Evolutionary conservation across 2,888 invertebrate genomes (phyloP), one percentile per base, ranked within the genome.

Genomic region (Pyrrhia umbra): DNA sequence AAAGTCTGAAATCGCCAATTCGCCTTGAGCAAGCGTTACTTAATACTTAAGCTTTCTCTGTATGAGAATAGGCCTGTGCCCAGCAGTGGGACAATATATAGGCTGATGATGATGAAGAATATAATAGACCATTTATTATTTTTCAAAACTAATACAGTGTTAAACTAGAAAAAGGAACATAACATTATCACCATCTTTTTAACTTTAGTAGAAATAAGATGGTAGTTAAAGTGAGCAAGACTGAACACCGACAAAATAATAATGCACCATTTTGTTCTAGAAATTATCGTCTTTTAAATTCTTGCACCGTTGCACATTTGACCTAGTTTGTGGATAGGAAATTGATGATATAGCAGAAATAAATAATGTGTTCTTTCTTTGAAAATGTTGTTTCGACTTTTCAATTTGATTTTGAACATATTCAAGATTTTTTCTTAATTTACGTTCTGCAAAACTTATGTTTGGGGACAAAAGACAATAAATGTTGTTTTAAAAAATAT

Each of bases 231-330:
- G 2, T 16, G 8, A 9, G 1, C 25, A 25, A 23, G 27, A 21
- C 23, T 15, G 18, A 15, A n/a, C n/a, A 42, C 30, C 10, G 23
- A 51, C 9, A 15, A 34, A 42, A 42, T 42, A 34, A 18, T 23
- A 25, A 16, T 42, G 15, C 42, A 9, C 52, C 30, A 50, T 68
- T 39, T 51, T 66, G 16, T 69, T 51, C 9, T 15, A 10, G 2
- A 51, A 67, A 39, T 59, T 40, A 51, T 27, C 15, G 25, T 60
- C 21, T 68, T 69, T 25, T 50, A 46, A 61, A 40, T 46, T 61
- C 18, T 70, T 51, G 39, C 13, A 27, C 34, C 40, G 21, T 40
- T 66, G 25, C 51, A 51, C 34, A 25, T 69, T 27, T 52, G 62
- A 70, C 51, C 62, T 21, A 67, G 4, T 69, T 61, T 34, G 6